Percentiles rank a stretch among this genome's conserved stretches.
Conservation (phyloP, 2,797 vertebrate genomes). For the Pitangus sulphuratus region DNA sequence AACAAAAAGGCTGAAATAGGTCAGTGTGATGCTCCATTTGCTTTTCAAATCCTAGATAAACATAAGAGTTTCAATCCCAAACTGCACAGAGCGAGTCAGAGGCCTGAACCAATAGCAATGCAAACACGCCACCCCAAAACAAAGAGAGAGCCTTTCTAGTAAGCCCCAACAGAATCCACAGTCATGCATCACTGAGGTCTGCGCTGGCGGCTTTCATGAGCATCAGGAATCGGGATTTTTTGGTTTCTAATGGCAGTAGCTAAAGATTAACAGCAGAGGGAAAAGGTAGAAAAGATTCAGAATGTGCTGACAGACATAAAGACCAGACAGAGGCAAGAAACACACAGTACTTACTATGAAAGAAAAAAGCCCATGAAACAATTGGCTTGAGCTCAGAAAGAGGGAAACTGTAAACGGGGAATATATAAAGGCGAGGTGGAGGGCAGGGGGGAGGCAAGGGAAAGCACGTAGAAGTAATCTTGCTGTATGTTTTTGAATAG, state of each 20-base stretch:
- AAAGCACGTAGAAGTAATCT: neutral
- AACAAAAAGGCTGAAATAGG: slow-evolving; percentile 51
- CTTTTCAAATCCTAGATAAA: slow-evolving; percentile 59
- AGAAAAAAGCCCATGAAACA: neutral
- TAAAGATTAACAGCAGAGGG: neutral
- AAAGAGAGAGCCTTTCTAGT: neutral
- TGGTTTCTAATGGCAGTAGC: neutral
- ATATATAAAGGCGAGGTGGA: neutral
- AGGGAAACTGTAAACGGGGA: neutral
- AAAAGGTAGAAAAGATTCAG: neutral
- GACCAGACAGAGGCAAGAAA: neutral
- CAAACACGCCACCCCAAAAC: neutral
- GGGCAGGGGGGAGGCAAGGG: no score
- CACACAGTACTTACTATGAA: fast-evolving
- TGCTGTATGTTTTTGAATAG: neutral
- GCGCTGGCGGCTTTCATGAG: neutral
- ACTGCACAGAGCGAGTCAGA: neutral
- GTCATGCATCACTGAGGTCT: neutral
- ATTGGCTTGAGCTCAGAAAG: fast-evolving
- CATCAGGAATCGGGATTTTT: neutral
- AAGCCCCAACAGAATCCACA: neutral
- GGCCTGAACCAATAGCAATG: neutral
- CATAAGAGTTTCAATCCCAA: neutral
- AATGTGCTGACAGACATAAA: neutral
- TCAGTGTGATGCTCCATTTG: slow-evolving; percentile 40